Evolutionary conservation across 2,113 vertebrate species (phyloP).

Genomic region (Pelmatolapia mariae): DNA sequence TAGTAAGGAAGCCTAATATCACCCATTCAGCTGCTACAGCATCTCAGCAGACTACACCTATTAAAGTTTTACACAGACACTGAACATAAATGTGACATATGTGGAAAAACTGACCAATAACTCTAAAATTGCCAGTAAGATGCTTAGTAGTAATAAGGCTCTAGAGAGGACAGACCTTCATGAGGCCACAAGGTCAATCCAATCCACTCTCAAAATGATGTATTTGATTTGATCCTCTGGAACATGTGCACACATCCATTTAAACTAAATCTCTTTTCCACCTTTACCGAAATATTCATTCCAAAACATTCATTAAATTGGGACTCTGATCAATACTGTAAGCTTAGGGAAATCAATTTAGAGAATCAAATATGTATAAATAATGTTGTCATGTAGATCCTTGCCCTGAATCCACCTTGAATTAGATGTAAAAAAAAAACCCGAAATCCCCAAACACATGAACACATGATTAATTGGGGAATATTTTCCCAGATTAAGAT

Average conservation of each 20-base stretch:
- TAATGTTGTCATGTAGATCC: slow-evolving; percentile 54
- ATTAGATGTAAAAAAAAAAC: slow-evolving; percentile 5
- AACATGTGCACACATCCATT: background rate
- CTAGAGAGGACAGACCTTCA: background rate
- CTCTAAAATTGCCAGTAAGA: background rate
- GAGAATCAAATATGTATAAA: slow-evolving; percentile 70
- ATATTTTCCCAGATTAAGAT: slow-evolving; percentile 1
- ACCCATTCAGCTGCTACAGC: background rate
- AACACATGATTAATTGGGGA: background rate
- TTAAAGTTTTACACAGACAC: background rate
- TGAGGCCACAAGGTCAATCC: background rate
- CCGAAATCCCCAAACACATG: background rate
- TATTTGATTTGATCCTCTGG: background rate
- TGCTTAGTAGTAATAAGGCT: background rate
- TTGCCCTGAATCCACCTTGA: slow-evolving; percentile 9
- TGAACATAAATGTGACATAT: background rate
- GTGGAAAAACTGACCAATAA: background rate
- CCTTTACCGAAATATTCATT: slow-evolving; percentile 54
- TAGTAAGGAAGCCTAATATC: slow-evolving; percentile 7
- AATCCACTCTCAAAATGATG: background rate
- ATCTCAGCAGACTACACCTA: background rate
- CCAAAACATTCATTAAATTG: slow-evolving; percentile 40
- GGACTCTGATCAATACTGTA: slow-evolving; percentile 60
- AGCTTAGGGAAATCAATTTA: slow-evolving; percentile 56
- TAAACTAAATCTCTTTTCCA: background rate